Evolutionary conservation across 2,113 vertebrate genomes (phyloP), one percentile per base, ranked within the genome.

Genomic region (Actenoides lindsayi): DNA sequence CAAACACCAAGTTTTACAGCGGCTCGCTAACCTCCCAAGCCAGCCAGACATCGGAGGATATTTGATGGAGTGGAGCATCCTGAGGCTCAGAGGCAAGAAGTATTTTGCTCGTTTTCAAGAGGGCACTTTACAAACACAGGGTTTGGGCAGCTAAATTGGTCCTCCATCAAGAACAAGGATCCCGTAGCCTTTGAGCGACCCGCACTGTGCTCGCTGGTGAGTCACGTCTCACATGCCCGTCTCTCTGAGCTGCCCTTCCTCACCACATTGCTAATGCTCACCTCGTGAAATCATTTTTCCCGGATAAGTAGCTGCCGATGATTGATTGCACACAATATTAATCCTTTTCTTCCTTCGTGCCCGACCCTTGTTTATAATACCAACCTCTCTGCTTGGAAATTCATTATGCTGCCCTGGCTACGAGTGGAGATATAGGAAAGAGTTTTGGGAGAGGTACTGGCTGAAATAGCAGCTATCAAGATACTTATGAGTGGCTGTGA

Each of bases 391-490:
- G 13, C 83, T 39, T 27, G 60, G 65, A 67, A 56, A 89, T 92
- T 44, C 77, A 10, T 44, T 33, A 21, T 44, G 24, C 46, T 62
- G 63, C 50, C 80, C 39, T 57, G 63, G 56, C 11, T 69, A 48
- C 68, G 30, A 28, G 39, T 20, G 63, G 57, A 44, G 81, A 89
- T 76, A 89, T 73, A 82, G 89, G 83, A 33, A 81, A n/a, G 23
- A 28, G 39, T 41, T 95, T 82, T 56, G 77, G 83, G 68, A 79
- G 87, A 59, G 60, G 35, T 42, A 60, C 83, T 89, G 87, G 69
- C 76, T 69, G 35, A 59, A 87, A 12, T 16, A 91, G 65, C 87
- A 82, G 71, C 91, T 57, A 18, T 44, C 48, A 42, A 76, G 51
- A 10, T 77, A 33, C 92, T 50, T 74, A 54, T 56, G 83, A 89